Evolutionary conservation across 2,113 vertebrate species (phyloP), one percentile per base, ranked within the genome.

Genomic region (Dasyurus viverrinus): DNA sequence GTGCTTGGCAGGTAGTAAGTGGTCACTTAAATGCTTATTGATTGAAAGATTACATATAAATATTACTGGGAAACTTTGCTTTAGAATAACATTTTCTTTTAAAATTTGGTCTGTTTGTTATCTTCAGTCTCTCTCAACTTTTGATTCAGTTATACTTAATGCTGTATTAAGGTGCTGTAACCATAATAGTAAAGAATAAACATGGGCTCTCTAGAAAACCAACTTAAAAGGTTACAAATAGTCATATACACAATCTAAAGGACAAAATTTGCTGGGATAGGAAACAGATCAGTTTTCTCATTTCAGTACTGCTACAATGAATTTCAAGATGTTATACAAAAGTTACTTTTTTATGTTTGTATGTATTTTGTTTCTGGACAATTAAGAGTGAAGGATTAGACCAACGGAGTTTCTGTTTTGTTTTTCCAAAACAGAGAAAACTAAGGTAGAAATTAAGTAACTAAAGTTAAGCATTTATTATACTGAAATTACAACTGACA

Each of bases 371-470:
- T 68, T 68, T 16, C 60, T 12, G 5, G 12, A 68, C 30, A 68
- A 68, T 27, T 68, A n/a, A 68, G 9, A 68, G 12, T 68, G 1
- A 46, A 55, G 95, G 91, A 94, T 50, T 46, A 89, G 57, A 92
- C 42, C 24, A 26, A 92, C 42, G 16, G 12, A 36, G 16, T 42
- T 84, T 84, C 42, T n/a, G 27, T 60, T 91, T 22, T 50, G 48
- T 53, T 92, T 96, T 94, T 52, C 95, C 8, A 91, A 96, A 95
- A 23, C 25, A 93, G 54, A 94, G 89, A 94, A 96, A 95, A 96
- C 55, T 91, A 53, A 95, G n/a, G 27, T 53, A 53, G 50, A 93
- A 94, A 92, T 94, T 53, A 94, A 91, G 90, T 60, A 54, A 90
- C 5, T 42, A 6, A 90, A 16, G 23, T 54, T 48, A 54, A 53